Conservation (phyloP, 2,113 vertebrate genomes). For the Hemibates koningsi region DNA sequence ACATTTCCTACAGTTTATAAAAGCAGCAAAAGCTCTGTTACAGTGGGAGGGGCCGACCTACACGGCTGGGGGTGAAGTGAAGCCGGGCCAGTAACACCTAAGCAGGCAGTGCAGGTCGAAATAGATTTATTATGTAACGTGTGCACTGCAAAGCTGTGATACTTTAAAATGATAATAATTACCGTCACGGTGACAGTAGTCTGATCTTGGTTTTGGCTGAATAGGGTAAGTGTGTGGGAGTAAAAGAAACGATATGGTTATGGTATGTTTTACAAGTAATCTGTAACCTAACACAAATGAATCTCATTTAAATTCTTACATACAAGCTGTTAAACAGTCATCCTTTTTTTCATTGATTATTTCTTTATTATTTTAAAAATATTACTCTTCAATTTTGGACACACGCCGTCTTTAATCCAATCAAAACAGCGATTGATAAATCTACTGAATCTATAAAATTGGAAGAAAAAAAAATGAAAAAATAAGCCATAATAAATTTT, state of each 20-base stretch:
- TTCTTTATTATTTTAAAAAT: neutral
- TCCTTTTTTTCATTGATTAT: neutral
- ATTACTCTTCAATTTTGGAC: neutral
- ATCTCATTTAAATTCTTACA: neutral
- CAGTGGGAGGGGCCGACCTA: neutral
- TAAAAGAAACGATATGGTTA: neutral
- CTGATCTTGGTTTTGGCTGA: neutral
- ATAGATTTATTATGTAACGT: neutral
- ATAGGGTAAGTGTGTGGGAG: neutral
- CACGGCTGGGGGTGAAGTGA: neutral
- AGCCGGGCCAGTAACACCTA: neutral
- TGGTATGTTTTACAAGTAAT: neutral
- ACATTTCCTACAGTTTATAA: neutral
- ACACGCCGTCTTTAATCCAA: neutral
- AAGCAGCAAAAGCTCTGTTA: neutral
- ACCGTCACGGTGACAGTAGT: neutral
- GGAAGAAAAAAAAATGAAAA: fast-evolving
- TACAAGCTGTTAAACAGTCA: neutral
- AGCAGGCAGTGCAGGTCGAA: neutral
- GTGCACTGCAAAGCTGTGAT: neutral
- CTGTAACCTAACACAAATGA: neutral
- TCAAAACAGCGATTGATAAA: neutral
- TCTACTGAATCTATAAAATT: neutral
- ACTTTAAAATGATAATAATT: neutral
- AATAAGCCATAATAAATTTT: neutral